Conservation (phyloP, 2,113 vertebrate species). For the Poecile atricapillus region DNA sequence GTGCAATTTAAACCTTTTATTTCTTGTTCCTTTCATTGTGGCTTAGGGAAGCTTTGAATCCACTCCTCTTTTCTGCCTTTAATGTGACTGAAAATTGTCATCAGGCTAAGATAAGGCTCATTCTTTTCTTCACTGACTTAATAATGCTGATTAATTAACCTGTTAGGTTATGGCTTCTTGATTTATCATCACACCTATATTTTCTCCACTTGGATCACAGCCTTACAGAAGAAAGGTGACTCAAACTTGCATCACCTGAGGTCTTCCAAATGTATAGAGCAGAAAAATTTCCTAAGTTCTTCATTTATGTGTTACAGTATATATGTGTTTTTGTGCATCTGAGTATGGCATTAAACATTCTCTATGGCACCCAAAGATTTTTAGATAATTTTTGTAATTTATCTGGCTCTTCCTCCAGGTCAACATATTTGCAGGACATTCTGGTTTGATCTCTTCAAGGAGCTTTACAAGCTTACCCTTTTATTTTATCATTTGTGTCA, state of each 20-base stretch:
- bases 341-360: neutral
- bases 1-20: conserved; percentile 17
- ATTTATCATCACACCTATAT: neutral
- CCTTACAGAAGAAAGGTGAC: neutral
- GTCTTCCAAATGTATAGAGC: neutral
- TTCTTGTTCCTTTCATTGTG: neutral
- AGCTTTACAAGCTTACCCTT: neutral
- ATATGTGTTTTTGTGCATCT: neutral
- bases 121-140: neutral
- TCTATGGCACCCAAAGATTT: neutral
- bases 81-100: neutral
- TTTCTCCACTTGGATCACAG: neutral
- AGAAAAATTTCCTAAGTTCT: neutral
- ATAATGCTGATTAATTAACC: conserved; percentile 28
- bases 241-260: neutral
- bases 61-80: neutral
- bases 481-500: neutral
- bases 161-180: neutral
- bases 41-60: neutral
- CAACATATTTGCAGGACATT: neutral
- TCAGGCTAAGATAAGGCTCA: neutral
- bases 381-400: neutral
- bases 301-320: neutral
- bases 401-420: neutral
- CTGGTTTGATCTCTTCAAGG: neutral